These are phyloP conservation scores for Scopus umbretta DNA, from an alignment of 2,113 vertebrate species.

Conservation along the genomic window DNA sequence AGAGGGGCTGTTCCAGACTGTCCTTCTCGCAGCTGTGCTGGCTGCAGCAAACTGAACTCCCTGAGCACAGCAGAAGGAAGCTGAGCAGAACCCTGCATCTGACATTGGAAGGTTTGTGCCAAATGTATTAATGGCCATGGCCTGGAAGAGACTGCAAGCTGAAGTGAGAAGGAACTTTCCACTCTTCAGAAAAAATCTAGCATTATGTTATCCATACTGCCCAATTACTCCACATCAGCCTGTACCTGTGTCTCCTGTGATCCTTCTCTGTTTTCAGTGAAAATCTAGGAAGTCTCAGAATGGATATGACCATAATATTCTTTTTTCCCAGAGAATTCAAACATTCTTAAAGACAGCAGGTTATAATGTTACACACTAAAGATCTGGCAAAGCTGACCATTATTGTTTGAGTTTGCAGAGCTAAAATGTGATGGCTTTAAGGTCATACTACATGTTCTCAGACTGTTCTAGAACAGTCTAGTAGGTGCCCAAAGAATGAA, in stretches of 20 bases:
- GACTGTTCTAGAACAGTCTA: neutral
- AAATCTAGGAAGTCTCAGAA: neutral
- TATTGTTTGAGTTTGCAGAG: neutral
- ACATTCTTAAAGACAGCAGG: neutral
- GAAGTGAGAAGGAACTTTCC: neutral
- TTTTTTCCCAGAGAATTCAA: neutral
- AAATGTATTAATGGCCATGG: neutral
- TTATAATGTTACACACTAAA: neutral
- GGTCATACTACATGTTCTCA: neutral
- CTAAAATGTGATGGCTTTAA: neutral
- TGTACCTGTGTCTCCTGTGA: neutral
- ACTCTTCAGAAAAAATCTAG: neutral
- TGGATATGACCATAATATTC: neutral
- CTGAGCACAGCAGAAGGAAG: neutral
- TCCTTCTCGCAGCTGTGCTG: neutral
- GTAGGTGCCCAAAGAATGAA: neutral
- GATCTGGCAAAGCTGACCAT: neutral
- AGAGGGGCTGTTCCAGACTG: neutral
- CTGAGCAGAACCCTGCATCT: neutral
- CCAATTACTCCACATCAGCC: neutral
- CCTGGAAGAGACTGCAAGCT: neutral
- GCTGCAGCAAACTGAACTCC: neutral
- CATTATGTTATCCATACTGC: neutral
- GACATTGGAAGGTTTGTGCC: neutral
- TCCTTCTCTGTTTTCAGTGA: neutral